Percentiles rank a stretch among this genome's conserved stretches.
Evolutionary conservation across 35 echinoderm and acorn worm species (phyloP).

Genomic region (Patiria miniata): DNA sequence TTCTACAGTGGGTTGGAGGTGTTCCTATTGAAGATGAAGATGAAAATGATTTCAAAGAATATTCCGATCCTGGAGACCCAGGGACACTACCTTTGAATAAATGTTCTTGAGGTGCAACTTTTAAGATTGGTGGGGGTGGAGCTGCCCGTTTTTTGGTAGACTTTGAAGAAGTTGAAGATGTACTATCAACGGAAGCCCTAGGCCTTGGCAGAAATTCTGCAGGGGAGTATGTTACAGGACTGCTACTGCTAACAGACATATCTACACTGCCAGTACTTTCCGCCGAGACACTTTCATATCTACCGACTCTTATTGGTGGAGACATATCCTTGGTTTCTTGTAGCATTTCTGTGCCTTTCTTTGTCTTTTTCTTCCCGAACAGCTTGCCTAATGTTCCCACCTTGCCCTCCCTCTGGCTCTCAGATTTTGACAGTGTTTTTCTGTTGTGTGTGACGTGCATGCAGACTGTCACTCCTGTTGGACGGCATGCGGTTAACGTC

Average conservation of each 20-base stretch:
- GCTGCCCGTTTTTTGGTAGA: conserved; percentile 7
- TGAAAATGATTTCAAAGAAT: conserved; percentile 19
- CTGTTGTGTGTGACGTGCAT: neutral
- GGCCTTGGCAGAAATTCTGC: conserved; percentile 62
- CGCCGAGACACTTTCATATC: neutral
- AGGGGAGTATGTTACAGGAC: conserved; percentile 50
- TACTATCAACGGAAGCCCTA: conserved; percentile 25
- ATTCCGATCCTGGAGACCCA: neutral
- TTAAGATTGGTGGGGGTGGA: neutral
- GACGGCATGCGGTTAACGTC: conserved; percentile 2
- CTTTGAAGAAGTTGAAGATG: neutral
- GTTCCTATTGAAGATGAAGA: conserved; percentile 14
- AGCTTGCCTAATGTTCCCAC: conserved; percentile 38
- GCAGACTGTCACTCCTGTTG: conserved; percentile 6
- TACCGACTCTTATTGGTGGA: neutral
- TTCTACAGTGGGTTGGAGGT: neutral
- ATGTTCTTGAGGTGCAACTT: neutral
- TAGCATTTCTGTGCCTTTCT: neutral
- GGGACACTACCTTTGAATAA: neutral
- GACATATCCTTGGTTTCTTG: neutral
- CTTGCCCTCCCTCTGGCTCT: conserved; percentile 29
- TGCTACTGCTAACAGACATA: conserved; percentile 3
- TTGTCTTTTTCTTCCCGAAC: conserved; percentile 21
- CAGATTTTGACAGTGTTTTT: conserved; percentile 12
- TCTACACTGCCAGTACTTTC: neutral